Base-by-base conservation (phyloP, 2,888 invertebrate species). In the Bombylius major region DNA sequence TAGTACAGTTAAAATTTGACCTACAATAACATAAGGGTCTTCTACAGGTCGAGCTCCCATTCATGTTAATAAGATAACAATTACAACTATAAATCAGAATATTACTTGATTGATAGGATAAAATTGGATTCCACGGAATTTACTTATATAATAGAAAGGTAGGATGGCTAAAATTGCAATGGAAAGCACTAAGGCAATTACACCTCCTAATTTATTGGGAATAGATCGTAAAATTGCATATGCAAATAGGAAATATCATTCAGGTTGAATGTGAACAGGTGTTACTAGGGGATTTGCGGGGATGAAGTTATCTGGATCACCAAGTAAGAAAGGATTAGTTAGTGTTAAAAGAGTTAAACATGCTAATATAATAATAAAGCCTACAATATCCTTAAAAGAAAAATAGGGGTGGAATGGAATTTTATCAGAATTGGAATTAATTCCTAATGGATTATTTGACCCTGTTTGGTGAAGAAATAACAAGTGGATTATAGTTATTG, bases 241-340 rank as follows among this genome's bases (percentile, higher is more conserved):
- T 13, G 87, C 86, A 78, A 87, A 88, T 77, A 89, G 70, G 66
- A 88, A 89, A 70, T 89, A 89, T 82, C 87, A 89, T 80, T 89
- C 88, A 50, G 87, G 87, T 79, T 88, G 84, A 76, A 88, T 88
- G 68, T 87, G 87, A 8, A 79, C 69, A 0, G 87, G 86, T 0
- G 86, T 87, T 14, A 82, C 67, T 60, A 69, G 53, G 0, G 66
- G 68, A 31, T 69, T 67, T 5, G 68, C 69, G 0, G 81, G 80
- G 31, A 79, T 82, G 75, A 86, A 88, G 75, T 87, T 88, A 76
- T 86, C 86, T 0, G 84, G 82, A 36, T 87, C 86, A 63, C 80
- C 78, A 69, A 87, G 64, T 67, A 82, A 60, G 64, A 81, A 79
- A 0, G 85, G 86, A 5, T 72, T 75, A 59, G 70, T 68, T 70